Evolutionary conservation across 2,113 vertebrate genomes (phyloP), one percentile per base, ranked within the genome.

Genomic region (Porphyrio hochstetteri): DNA sequence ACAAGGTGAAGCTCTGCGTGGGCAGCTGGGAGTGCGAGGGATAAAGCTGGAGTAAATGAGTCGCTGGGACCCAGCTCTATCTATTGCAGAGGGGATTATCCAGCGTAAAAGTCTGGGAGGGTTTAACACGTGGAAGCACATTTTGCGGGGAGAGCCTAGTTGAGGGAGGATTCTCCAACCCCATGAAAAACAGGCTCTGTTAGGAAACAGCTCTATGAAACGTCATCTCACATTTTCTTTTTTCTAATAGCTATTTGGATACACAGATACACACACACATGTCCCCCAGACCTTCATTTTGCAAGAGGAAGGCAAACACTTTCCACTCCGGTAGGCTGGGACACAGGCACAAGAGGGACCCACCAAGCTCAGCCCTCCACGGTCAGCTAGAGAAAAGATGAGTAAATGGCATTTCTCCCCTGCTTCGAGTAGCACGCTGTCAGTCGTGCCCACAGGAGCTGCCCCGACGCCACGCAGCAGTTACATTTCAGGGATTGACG

Each of bases 401-500:
- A 4, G 7, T 31, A 91, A 91, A 78, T 20, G 57, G 81, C 71
- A 60, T 36, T 71, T 64, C 33, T 61, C 24, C 65, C 57, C 23
- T 61, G 52, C 89, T 91, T 86, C 7, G 4, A 88, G 86, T 33
- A 80, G 23, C n/a, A 33, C 1, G 0, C 20, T 55, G 13, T 14
- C 67, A 63, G 76, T 27, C 38, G 5, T 2, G 27, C 18, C 46
- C n/a, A n/a, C 83, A 70, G 95, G 86, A 86, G n/a, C 92, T 77
- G 71, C 79, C 69, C 48, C 3, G 2, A 69, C 81, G 79, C 57
- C 65, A 89, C 80, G 88, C 82, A 52, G 83, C 88, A 64, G 77
- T 50, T 68, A 82, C 91, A 93, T 91, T 96, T 94, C 92, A 84
- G 85, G 86, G 86, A 69, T 2, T 79, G 92, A 72, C 6, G 3